These are phyloP conservation scores for Platerodrilus igneus DNA, from an alignment of 2,888 invertebrate genomes.

Conservation along the genomic window DNA sequence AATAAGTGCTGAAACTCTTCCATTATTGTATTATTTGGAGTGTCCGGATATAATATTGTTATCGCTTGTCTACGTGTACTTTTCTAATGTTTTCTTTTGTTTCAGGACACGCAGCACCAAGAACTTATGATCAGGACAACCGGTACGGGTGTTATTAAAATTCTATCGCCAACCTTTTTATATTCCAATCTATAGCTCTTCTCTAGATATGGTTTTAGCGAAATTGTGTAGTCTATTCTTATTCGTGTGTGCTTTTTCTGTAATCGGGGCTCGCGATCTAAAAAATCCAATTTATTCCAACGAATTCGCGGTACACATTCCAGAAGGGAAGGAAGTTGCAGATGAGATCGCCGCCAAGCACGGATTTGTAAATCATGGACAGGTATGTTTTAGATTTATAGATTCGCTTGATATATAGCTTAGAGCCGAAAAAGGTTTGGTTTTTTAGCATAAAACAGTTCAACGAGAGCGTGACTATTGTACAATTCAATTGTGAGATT, in stretches of 20 bases:
- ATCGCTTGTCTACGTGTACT: slow-evolving; percentile 14
- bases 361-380: slow-evolving; percentile 82
- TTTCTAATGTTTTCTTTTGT: slow-evolving; percentile 14
- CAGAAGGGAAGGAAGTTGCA: slow-evolving; percentile 66
- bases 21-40: slow-evolving; percentile 20
- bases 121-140: slow-evolving; percentile 23
- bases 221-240: slow-evolving; percentile 27
- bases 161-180: slow-evolving; percentile 19
- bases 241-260: slow-evolving; percentile 23
- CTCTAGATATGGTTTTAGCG: slow-evolving; percentile 28
- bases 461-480: too few relatives aligned
- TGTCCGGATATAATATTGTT: slow-evolving; percentile 17
- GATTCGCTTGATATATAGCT: slow-evolving; percentile 12
- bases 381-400: slow-evolving; percentile 59
- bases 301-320: slow-evolving; percentile 83
- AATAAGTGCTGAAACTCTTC: slow-evolving; percentile 18
- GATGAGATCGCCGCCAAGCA: slow-evolving; percentile 74
- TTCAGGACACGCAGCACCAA: slow-evolving; percentile 22
- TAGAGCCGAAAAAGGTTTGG: too few relatives aligned
- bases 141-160: slow-evolving; percentile 20
- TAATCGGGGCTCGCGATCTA: slow-evolving; percentile 22
- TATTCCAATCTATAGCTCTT: slow-evolving; percentile 21
- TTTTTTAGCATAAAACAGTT: too few relatives aligned
- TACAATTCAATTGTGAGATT: too few relatives aligned
- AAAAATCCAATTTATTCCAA: slow-evolving; percentile 61